phyloP scores from a whole-genome alignment of 2,113 vertebrate species.

The Calyptommatus sinebrachiatus region DNA sequence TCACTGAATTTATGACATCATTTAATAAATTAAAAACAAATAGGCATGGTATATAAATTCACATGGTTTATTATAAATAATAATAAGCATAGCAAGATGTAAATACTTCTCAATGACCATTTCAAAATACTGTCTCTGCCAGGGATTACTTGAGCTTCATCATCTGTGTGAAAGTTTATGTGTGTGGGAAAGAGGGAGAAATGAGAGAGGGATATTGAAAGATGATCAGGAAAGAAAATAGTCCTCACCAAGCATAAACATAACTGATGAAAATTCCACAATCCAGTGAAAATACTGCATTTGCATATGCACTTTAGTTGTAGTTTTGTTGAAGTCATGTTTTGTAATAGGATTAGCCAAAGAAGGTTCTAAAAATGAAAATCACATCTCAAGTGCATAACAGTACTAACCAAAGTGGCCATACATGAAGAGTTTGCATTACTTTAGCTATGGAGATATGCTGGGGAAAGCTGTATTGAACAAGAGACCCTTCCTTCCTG shows the following conservation, averaged over 20 bases:
- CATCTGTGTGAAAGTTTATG: no score
- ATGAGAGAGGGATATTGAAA: no score
- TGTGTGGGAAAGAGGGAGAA: no score
- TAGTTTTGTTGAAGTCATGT: conserved; percentile 3
- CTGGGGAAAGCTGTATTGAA: conserved; percentile 34
- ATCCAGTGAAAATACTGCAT: neutral
- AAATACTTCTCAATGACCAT: neutral
- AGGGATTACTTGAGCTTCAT: neutral
- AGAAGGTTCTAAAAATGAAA: conserved; percentile 1
- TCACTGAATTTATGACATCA: no score
- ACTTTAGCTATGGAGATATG: neutral
- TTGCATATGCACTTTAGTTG: neutral
- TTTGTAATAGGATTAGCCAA: neutral
- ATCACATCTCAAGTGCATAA: neutral
- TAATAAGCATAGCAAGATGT: neutral
- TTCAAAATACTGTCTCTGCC: neutral
- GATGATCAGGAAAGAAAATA: neutral
- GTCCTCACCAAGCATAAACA: neutral
- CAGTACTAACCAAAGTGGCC: conserved; percentile 19
- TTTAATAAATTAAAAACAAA: no score
- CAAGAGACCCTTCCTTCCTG: conserved; percentile 21
- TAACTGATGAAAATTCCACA: neutral
- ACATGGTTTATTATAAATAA: neutral
- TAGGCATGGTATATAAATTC: neutral
- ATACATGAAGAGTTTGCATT: no score